Base-by-base conservation (phyloP, 2,113 vertebrate species). In the Mixornis gularis region DNA sequence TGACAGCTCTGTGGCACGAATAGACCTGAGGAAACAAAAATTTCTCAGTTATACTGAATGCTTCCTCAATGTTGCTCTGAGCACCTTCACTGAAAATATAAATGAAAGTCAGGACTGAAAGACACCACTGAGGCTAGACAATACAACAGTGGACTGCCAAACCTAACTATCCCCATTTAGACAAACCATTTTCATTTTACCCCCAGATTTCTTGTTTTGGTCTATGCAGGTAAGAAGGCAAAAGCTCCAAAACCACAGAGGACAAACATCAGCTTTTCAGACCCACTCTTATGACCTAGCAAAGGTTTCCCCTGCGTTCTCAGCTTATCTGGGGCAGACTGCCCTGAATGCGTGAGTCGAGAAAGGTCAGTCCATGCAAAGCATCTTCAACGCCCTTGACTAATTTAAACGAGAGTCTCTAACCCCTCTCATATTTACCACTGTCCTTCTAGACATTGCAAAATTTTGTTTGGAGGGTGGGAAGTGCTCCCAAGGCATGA, bases 1-100 rank as follows among this genome's bases (percentile, higher is more conserved):
- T 2, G 99, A 98, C 56, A 98, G 97, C 77, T 98, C 99, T 40
- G 98, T 98, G 85, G 98, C 98, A 84, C 98, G 98, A 95, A 99
- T 98, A 89, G 98, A 98, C 95, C 99, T 99, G 96, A 86, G 88
- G 95, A 22, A 73, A 97, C 32, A 96, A 95, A 88, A 73, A 58
- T 38, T 17, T 78, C 43, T 74, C 26, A 44, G 56, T 96, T 90
- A 95, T 19, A 83, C 22, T 55, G 17, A 27, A 52, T 21, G 6
- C 21, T 80, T 66, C 56, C 80, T 76, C 49, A 40, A 4, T 44
- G 5, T 16, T 77, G 32, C 11, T 27, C 9, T 29, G 16, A 74
- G 41, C 32, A 41, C 56, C 26, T 89, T 89, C 43, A 60, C 10
- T 27, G 18, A 32, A 64, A 73, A 58, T 32, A 58, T 12, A 79